Base-by-base conservation (phyloP, 2,888 invertebrate genomes). In the Eubasilissa splendida region DNA sequence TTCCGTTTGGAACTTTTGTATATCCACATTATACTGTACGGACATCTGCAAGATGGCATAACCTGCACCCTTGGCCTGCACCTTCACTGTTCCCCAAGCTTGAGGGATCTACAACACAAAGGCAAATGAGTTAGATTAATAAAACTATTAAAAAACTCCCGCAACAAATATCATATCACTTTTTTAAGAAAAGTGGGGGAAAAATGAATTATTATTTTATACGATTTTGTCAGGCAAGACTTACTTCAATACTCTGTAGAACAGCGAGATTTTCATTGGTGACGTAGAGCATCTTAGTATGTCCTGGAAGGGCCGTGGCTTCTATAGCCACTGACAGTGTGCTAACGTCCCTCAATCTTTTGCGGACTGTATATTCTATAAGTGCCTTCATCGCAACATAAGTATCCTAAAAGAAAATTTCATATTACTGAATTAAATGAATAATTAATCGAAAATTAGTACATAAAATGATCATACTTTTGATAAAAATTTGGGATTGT, bases 21-120 rank as follows among this genome's bases (percentile, higher is more conserved):
- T 93, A 87, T 97, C 97, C 75, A 97, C 96, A 89, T 97, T 97
- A 89, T 97, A 97, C 87, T 96, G 95, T 50, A 96, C 96, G 56
- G 96, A 95, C 94, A 98, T 94, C 91, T 98, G 98, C 84, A 98
- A 91, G 85, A 98, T 94, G 4, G 98, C 97, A 89, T 96, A 96
- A n/a, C 98, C 98, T 3, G 96, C 96, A 84, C 98, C 99, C 86
- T 95, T 95, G 0, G 96, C 97, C 85, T 96, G 95, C 68, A 98
- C 96, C 88, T 96, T 96, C 58, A 98, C 96, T 0, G 96, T 97
- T 85, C 98, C 98, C 96, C 96, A 98, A 68, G 97, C 97, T 86
- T 95, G 93, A 0, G 97, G 96, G 87, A 97, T 96, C 95, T 95
- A 85, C 42, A 42, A 86, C 12, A 60, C 60, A 56, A 33, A n/a